Conservation (phyloP, 1,140 invertebrate species). For the Pantala flavescens region DNA sequence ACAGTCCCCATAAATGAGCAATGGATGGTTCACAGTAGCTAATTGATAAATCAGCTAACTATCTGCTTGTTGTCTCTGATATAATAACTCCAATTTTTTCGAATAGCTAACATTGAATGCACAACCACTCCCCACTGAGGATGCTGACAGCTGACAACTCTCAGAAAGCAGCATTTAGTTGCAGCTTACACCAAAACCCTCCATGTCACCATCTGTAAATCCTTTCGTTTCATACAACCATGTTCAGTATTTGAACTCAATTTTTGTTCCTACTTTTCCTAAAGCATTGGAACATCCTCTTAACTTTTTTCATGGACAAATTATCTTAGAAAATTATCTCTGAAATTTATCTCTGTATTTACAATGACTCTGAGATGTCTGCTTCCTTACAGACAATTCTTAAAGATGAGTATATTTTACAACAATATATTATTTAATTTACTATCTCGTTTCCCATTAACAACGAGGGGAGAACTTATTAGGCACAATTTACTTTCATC, state of each 20-base stretch:
- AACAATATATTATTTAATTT: constrained; percentile 11
- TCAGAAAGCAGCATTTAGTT: not conserved
- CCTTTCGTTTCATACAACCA: not conserved
- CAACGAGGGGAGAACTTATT: not conserved
- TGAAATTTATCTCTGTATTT: not conserved
- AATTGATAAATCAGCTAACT: no score
- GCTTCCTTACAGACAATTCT: not conserved
- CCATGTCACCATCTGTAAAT: not conserved
- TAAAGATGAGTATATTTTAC: constrained; percentile 8
- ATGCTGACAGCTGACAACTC: no score
- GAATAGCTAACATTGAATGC: no score
- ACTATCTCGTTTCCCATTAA: not conserved
- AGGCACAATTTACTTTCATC: constrained; percentile 1
- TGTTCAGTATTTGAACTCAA: not conserved
- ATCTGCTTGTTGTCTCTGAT: no score
- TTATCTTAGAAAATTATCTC: not conserved
- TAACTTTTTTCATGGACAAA: not conserved
- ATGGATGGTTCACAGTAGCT: no score
- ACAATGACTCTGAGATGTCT: not conserved
- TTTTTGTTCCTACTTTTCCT: not conserved
- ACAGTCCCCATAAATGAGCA: no score
- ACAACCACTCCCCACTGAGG: no score
- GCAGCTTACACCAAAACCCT: not conserved
- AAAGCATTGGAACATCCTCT: not conserved
- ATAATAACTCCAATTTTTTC: no score